Conservation (phyloP, 2,113 vertebrate species). For the Pantherophis guttatus region DNA sequence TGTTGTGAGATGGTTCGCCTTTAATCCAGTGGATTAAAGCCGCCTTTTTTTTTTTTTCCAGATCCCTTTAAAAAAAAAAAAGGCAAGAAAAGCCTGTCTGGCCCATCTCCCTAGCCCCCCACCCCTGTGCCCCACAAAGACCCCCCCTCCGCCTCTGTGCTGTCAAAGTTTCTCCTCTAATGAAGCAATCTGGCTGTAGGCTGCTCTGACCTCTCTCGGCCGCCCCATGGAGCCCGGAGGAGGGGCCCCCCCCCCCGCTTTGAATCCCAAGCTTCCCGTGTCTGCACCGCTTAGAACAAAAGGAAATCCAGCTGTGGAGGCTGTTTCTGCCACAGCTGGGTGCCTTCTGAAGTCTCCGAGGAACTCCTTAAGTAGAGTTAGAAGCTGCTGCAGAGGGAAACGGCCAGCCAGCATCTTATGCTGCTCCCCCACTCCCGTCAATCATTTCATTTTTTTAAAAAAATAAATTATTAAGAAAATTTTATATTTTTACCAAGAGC, state of each 20-base stretch:
- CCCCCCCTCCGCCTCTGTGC: slow-evolving; percentile 23
- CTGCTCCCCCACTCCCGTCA: background rate
- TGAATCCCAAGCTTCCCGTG: background rate
- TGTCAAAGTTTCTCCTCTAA: slow-evolving; percentile 61
- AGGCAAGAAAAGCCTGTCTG: background rate
- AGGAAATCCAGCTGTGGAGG: background rate
- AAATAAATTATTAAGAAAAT: background rate
- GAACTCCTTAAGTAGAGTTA: background rate
- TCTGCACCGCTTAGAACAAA: slow-evolving; percentile 21
- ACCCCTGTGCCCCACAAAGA: background rate
- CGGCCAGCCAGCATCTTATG: no score
- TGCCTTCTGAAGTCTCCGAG: background rate
- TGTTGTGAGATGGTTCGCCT: background rate
- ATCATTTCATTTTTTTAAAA: background rate
- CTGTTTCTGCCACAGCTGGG: background rate
- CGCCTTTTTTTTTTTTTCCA: background rate
- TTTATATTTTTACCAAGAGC: background rate
- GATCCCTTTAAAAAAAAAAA: background rate
- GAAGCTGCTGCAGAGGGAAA: background rate
- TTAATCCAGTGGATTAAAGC: background rate
- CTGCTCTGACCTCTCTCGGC: slow-evolving; percentile 27
- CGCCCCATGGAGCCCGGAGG: background rate
- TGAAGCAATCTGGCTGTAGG: slow-evolving; percentile 68
- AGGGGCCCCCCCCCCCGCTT: background rate
- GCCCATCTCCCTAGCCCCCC: background rate